These are phyloP conservation scores for Willisornis vidua DNA, from an alignment of 2,113 vertebrate species.

Conservation along the genomic window DNA sequence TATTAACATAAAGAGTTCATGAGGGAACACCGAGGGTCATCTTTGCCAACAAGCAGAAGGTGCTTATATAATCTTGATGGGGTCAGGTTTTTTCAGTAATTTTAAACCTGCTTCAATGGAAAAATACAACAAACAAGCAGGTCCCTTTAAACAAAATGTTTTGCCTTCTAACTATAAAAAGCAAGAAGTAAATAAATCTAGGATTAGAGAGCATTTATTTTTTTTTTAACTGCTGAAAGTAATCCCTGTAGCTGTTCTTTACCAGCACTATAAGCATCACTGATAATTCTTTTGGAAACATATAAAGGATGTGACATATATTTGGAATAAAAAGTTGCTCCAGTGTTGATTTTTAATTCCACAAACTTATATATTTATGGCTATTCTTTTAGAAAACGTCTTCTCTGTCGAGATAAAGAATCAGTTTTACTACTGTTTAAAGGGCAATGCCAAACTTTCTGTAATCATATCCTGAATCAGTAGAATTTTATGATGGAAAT, in stretches of 20 bases:
- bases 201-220: background rate
- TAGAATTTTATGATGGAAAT: background rate
- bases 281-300: background rate
- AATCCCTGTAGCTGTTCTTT: background rate
- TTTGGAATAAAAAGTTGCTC: background rate
- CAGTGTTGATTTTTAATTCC: background rate
- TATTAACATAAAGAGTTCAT: background rate
- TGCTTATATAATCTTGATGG: background rate
- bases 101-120: background rate
- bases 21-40: background rate
- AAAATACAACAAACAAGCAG: background rate
- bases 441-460: background rate
- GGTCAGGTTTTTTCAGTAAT: background rate
- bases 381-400: background rate
- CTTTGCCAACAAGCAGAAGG: background rate
- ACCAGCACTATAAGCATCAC: background rate
- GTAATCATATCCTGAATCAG: background rate
- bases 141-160: background rate
- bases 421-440: background rate
- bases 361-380: background rate
- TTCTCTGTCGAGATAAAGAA: background rate
- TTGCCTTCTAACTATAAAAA: background rate
- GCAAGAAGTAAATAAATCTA: background rate
- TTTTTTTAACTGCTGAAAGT: background rate
- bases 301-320: background rate